These are phyloP conservation scores for Accipiter badius DNA, from an alignment of 2,797 vertebrate genomes.

Conservation along the genomic window DNA sequence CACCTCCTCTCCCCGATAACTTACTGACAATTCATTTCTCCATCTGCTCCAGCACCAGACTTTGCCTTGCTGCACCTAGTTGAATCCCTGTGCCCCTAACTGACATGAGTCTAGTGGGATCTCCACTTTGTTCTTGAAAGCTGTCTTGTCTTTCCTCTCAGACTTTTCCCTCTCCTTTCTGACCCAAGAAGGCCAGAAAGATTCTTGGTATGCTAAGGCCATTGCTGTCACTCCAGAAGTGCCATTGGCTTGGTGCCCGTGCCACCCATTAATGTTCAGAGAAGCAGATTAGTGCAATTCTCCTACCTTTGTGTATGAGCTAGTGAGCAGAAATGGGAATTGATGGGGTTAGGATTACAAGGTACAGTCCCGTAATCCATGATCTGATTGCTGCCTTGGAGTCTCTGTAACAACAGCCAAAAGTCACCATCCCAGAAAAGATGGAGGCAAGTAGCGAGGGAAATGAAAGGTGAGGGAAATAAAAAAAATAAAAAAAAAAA, in stretches of 20 bases:
- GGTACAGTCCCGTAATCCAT: constrained; percentile 33
- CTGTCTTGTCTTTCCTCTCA: not conserved
- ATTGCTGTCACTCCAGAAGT: not conserved
- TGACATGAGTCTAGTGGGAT: not conserved
- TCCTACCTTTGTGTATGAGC: constrained; percentile 33
- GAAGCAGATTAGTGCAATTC: not conserved
- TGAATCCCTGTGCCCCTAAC: not conserved
- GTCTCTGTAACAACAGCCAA: constrained; percentile 55
- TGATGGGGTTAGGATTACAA: constrained; percentile 16
- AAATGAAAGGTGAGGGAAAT: rapidly evolving
- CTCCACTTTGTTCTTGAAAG: not conserved
- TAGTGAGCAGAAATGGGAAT: constrained; percentile 34
- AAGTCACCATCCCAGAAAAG: constrained; percentile 15
- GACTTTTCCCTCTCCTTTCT: no score
- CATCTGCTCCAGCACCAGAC: not conserved
- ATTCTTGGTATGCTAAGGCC: not conserved
- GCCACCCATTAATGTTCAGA: not conserved
- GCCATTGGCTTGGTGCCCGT: constrained; percentile 12
- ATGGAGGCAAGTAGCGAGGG: not conserved
- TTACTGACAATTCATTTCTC: not conserved
- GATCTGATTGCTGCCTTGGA: constrained; percentile 31
- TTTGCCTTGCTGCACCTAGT: not conserved
- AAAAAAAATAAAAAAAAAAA: not conserved
- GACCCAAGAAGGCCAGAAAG: not conserved
- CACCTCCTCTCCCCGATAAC: not conserved